A percentile compares a stretch with the other conserved stretches of the same genome.
Evolutionary conservation across 1,140 invertebrate species (phyloP).

Genomic region (Antheraea mylitta): DNA sequence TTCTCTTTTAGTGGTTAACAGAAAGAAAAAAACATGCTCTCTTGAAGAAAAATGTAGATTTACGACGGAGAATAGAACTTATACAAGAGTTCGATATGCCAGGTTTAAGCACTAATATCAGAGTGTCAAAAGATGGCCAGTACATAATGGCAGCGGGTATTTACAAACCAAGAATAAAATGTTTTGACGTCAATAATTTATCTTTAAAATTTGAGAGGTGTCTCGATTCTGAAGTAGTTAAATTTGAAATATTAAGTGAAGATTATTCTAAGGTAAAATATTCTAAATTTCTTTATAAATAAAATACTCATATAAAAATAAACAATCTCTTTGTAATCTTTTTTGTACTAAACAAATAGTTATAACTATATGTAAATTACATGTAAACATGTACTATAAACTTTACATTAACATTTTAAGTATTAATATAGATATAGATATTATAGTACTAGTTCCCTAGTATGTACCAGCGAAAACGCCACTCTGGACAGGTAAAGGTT

Average conservation of each 20-base stretch:
- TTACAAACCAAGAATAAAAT: constrained; percentile 97
- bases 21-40: constrained; percentile 92
- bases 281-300: not conserved
- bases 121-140: constrained; percentile 94
- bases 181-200: constrained; percentile 97
- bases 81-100: constrained; percentile 99
- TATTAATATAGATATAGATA: too few relatives aligned
- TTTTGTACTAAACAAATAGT: too few relatives aligned
- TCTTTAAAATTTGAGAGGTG: constrained; percentile 99
- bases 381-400: too few relatives aligned
- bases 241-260: constrained; percentile 92
- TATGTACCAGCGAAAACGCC: too few relatives aligned
- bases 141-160: constrained; percentile 96
- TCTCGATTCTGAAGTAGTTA: constrained; percentile 96
- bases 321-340: too few relatives aligned
- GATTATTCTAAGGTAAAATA: constrained; percentile 89
- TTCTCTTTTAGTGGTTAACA: constrained; percentile 91
- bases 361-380: too few relatives aligned
- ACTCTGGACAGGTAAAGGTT: too few relatives aligned
- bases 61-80: constrained; percentile 94
- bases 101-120: constrained; percentile 91
- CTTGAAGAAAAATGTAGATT: constrained; percentile 94
- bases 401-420: too few relatives aligned
- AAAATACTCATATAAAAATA: too few relatives aligned
- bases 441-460: too few relatives aligned